These are phyloP conservation scores for Cheilosia vernalis DNA, from an alignment of 2,888 invertebrate genomes.

Conservation along the genomic window DNA sequence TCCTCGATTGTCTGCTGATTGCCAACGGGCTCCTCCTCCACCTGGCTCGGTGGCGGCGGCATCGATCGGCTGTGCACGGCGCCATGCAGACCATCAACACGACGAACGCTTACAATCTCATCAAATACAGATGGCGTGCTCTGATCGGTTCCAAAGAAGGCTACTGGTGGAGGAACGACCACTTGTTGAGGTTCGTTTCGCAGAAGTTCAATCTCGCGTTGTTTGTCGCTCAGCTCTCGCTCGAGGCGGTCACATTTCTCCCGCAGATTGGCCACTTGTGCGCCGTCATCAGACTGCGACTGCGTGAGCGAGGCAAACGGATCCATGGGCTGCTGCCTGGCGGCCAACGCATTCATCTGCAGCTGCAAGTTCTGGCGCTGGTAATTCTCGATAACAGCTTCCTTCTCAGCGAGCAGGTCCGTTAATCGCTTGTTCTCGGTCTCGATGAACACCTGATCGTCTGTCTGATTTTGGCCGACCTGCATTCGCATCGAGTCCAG, in stretches of 20 bases:
- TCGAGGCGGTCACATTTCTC: slow-evolving; percentile 75
- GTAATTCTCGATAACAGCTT: slow-evolving; percentile 83
- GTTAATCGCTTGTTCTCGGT: slow-evolving; percentile 86
- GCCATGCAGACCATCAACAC: slow-evolving; percentile 60
- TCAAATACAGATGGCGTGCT: slow-evolving; percentile 80
- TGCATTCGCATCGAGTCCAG: slow-evolving; percentile 81
- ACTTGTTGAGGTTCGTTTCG: slow-evolving; percentile 64
- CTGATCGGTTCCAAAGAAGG: slow-evolving; percentile 80
- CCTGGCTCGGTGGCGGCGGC: neutral
- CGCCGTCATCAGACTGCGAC: slow-evolving; percentile 61
- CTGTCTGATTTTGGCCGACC: slow-evolving; percentile 83
- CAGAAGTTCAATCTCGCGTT: slow-evolving; percentile 76
- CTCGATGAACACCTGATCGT: slow-evolving; percentile 83
- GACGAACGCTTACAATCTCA: slow-evolving; percentile 80
- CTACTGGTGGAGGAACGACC: slow-evolving; percentile 78
- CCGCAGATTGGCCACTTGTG: slow-evolving; percentile 64
- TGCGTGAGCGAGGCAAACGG: slow-evolving; percentile 60
- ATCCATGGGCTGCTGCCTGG: slow-evolving; percentile 53
- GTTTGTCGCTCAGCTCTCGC: slow-evolving; percentile 74
- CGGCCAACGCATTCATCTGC: slow-evolving; percentile 77
- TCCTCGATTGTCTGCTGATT: slow-evolving; percentile 83
- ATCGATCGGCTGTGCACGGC: slow-evolving; percentile 25
- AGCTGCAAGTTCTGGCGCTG: slow-evolving; percentile 81
- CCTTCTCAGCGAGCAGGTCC: slow-evolving; percentile 84
- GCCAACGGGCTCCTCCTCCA: slow-evolving; percentile 31